Evolutionary conservation across 2,888 invertebrate genomes (phyloP).

Genomic region (Lordiphosa fenestrarum): DNA sequence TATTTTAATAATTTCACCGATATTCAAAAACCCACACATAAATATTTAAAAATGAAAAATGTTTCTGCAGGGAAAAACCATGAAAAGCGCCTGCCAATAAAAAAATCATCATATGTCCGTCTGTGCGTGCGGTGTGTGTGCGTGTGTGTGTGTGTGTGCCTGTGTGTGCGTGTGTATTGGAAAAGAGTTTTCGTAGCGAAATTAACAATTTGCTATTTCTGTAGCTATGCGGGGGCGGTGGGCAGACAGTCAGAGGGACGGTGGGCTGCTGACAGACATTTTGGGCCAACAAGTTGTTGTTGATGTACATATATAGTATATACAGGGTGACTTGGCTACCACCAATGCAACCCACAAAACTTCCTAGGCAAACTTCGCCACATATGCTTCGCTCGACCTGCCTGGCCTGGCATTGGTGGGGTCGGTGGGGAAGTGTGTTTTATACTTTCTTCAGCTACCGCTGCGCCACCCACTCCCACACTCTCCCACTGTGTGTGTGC

Average conservation of each 20-base stretch:
- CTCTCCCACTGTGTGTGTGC: conserved; percentile 6
- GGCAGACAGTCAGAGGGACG: conserved; percentile 24
- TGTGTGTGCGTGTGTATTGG: conserved; percentile 51
- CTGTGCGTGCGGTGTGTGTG: conserved; percentile 1
- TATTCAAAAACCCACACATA: conserved; percentile 12
- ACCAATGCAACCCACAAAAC: conserved; percentile 5
- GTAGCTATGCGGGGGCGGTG: conserved; percentile 57
- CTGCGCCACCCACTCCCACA: conserved; percentile 53
- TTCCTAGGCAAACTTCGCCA: conserved; percentile 16
- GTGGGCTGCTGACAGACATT: conserved; percentile 31
- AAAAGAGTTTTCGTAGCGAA: conserved; percentile 70
- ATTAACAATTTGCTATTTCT: conserved; percentile 72
- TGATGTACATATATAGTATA: background rate
- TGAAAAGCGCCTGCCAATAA: conserved; percentile 63
- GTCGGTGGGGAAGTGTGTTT: no score
- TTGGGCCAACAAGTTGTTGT: conserved; percentile 40
- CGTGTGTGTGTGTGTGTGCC: conserved; percentile 14
- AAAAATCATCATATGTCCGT: conserved; percentile 51
- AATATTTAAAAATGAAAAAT: conserved; percentile 37
- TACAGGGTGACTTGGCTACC: conserved; percentile 4
- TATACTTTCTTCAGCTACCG: conserved; percentile 40
- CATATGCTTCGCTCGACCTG: no score
- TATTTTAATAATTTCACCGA: conserved; percentile 58
- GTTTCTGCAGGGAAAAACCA: conserved; percentile 67
- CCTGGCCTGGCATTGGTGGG: no score